These are phyloP conservation scores for Sorex maritimensis DNA, from an alignment of 2,797 vertebrate species.

Conservation along the genomic window DNA sequence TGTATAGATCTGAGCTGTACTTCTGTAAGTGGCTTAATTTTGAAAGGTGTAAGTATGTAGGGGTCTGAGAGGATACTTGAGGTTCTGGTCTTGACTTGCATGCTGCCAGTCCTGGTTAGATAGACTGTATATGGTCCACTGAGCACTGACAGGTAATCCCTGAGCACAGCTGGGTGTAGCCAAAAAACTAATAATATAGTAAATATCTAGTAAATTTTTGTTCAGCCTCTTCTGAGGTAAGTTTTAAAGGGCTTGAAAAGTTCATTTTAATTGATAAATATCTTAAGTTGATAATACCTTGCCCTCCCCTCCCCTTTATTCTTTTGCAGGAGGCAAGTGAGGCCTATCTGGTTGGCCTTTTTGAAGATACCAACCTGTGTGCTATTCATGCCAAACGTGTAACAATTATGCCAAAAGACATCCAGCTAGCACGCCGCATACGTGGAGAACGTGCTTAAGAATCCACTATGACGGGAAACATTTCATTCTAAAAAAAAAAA, in stretches of 20 bases:
- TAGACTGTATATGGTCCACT: too few species aligned
- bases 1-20: too few species aligned
- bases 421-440: constrained; percentile 94
- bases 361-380: constrained; percentile 94
- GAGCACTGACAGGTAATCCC: too few species aligned
- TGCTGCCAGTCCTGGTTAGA: not conserved
- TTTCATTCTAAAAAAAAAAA: constrained; percentile 90
- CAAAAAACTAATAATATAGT: too few species aligned
- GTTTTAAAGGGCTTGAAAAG: not conserved
- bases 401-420: constrained; percentile 95
- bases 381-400: constrained; percentile 95
- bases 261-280: not conserved
- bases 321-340: constrained; percentile 92
- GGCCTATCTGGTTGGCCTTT: constrained; percentile 94
- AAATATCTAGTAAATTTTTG: too few species aligned
- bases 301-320: constrained; percentile 69
- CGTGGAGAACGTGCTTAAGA: constrained; percentile 93
- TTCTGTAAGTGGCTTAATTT: not conserved
- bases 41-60: not conserved
- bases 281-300: not conserved
- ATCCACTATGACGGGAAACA: constrained; percentile 86
- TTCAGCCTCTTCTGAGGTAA: not conserved
- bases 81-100: not conserved
- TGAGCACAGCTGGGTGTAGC: too few species aligned
- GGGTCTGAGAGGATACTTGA: not conserved